These are phyloP conservation scores for Eristalis intricaria DNA, from an alignment of 2,888 invertebrate species.

Conservation along the genomic window DNA sequence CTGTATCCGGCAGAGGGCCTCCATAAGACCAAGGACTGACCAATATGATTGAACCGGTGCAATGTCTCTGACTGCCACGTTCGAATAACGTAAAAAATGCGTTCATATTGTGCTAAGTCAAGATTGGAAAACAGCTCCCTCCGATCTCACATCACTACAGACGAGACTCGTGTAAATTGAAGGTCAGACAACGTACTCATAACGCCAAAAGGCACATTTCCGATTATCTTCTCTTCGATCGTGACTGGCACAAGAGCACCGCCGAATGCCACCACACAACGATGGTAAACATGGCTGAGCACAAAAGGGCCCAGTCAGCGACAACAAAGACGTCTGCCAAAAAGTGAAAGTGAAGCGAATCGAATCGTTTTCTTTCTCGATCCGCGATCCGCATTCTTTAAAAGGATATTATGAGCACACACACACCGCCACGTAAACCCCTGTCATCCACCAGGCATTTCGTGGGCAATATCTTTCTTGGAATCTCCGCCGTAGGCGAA, in stretches of 20 bases:
- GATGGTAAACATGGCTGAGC: background rate
- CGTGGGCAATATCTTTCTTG: background rate
- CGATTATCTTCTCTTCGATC: background rate
- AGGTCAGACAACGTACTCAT: too few species aligned
- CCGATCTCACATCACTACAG: too few species aligned
- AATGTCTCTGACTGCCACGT: too few species aligned
- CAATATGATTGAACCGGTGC: too few species aligned
- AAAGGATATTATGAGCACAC: background rate
- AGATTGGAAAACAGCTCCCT: too few species aligned
- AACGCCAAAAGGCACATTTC: too few species aligned
- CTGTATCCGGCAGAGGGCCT: too few species aligned
- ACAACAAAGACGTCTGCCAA: background rate
- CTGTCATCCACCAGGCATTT: conserved; percentile 19
- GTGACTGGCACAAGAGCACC: background rate
- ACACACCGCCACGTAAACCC: background rate
- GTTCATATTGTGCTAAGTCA: too few species aligned
- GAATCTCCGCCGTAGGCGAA: conserved; percentile 8
- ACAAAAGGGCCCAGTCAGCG: background rate
- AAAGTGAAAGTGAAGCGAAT: conserved; percentile 36
- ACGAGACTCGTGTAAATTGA: too few species aligned
- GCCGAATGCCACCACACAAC: background rate
- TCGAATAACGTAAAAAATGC: too few species aligned
- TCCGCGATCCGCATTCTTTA: background rate
- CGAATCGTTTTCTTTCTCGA: background rate
- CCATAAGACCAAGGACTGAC: too few species aligned